Evolutionary conservation across 2,888 invertebrate species (phyloP).

Genomic region (Ametastegia equiseti): DNA sequence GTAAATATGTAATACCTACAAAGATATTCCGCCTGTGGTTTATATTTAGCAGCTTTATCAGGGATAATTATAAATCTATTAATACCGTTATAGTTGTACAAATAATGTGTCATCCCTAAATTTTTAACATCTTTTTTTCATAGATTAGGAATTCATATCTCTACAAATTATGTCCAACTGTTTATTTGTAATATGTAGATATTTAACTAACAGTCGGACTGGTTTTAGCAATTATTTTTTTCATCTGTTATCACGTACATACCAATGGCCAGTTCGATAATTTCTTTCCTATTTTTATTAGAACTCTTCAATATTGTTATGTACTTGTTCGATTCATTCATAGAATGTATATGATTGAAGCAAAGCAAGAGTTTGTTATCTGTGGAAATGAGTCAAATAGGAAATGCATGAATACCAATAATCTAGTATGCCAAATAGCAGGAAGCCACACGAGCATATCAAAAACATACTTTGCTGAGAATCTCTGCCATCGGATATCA

Average conservation of each 20-base stretch:
- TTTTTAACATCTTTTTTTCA: not conserved
- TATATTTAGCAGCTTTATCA: constrained; percentile 51
- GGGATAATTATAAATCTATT: constrained; percentile 22
- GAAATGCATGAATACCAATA: constrained; percentile 8
- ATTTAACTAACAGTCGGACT: not conserved
- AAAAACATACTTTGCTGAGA: not conserved
- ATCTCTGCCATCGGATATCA: not conserved
- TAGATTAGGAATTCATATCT: not conserved
- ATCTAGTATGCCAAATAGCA: constrained; percentile 28
- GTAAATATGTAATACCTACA: constrained; percentile 58
- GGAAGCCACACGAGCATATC: not conserved
- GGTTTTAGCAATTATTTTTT: not conserved
- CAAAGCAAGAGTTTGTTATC: not conserved
- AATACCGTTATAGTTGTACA: not conserved
- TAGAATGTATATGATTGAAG: not conserved
- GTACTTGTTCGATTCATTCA: not conserved
- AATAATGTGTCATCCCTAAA: not conserved
- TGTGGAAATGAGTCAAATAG: not conserved
- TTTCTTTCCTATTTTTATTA: not conserved
- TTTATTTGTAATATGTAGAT: not conserved
- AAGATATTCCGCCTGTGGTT: not conserved
- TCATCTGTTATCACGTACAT: too few relatives aligned
- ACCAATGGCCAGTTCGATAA: not conserved
- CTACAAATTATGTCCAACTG: not conserved
- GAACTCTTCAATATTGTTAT: not conserved